Evolutionary conservation across 2,113 vertebrate species (phyloP), one percentile per base, ranked within the genome.

Genomic region (Gopherus flavomarginatus): DNA sequence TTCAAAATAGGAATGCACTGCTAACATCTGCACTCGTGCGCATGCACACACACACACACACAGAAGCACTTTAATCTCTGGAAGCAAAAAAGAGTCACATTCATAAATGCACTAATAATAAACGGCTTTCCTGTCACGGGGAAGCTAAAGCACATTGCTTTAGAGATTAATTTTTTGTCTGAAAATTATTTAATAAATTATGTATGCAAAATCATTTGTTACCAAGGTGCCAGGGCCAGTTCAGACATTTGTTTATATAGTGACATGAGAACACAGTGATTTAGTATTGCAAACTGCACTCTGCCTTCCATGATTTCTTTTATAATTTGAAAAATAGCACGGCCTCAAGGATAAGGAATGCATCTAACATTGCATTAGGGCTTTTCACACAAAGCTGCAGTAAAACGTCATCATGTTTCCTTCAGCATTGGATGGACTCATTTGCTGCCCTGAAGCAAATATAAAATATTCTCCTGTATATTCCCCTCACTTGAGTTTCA

Each of bases 21-120:
- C 78, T 87, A 92, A 93, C 57, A 94, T 97, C 88, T 97, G 84
- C 78, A 83, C 54, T n/a, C 89, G 91, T 62, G 91, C 91, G 94
- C 89, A 1, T 24, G 52, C 8, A 78, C 96, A 95, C 78, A 97
- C 94, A 83, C 53, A 84, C 95, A 88, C 88, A 93, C 85, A 90
- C 93, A 83, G 91, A 90, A 95, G 83, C 56, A 81, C n/a, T 91
- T 97, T 97, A 96, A 95, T 96, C 96, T 94, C 81, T 57, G 49
- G 69, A 86, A 97, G 79, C 88, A 77, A 80, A 86, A 93, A 97
- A 90, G 82, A 19, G 6, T 69, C 90, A 86, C 4, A 27, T 85
- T 88, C 94, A 92, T 89, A 93, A 89, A 54, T 83, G 42, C 79
- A 86, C 95, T 96, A 87, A 26, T 88, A 94, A 89, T 86, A 97